phyloP scores from a whole-genome alignment of 2,888 invertebrate genomes.

The Leptogaster cylindrica region DNA sequence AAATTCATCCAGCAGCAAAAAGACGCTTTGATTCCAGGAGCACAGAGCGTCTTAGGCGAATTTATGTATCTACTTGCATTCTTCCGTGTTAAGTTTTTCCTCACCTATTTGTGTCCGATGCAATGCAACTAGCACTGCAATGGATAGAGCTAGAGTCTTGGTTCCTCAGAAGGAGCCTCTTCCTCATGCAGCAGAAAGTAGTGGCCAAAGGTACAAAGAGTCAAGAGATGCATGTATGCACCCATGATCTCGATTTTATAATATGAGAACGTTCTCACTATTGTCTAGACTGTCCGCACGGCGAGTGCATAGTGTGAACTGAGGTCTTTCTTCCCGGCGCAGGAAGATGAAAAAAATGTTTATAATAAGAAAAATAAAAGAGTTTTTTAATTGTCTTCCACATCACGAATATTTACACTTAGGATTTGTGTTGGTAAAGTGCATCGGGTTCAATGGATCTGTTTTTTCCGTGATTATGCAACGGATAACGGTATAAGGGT shows the following conservation, averaged over 20 bases:
- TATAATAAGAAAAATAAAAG: not conserved
- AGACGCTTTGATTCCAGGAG: conserved; percentile 11
- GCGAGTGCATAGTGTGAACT: conserved; percentile 30
- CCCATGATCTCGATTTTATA: conserved; percentile 58
- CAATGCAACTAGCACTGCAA: not conserved
- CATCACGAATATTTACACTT: conserved; percentile 41
- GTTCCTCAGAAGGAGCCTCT: not conserved
- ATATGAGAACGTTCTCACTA: conserved; percentile 63
- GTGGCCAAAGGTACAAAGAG: conserved; percentile 33
- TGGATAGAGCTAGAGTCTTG: not conserved
- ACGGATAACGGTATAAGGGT: conserved; percentile 34
- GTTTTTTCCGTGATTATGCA: conserved; percentile 21
- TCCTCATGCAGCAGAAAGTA: conserved; percentile 31
- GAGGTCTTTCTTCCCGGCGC: conserved; percentile 30
- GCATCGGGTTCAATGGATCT: conserved; percentile 38
- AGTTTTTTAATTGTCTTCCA: conserved; percentile 40
- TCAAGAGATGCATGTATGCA: conserved; percentile 31
- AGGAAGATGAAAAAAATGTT: not conserved
- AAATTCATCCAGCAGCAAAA: not conserved
- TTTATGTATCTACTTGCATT: conserved; percentile 17
- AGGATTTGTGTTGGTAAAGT: conserved; percentile 38
- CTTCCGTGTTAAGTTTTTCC: conserved; percentile 33
- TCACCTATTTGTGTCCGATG: conserved; percentile 26
- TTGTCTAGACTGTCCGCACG: conserved; percentile 54
- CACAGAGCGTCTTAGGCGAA: not conserved